Base-by-base conservation (phyloP, 2,113 vertebrate species). In the Coptodon bakossiorum region DNA sequence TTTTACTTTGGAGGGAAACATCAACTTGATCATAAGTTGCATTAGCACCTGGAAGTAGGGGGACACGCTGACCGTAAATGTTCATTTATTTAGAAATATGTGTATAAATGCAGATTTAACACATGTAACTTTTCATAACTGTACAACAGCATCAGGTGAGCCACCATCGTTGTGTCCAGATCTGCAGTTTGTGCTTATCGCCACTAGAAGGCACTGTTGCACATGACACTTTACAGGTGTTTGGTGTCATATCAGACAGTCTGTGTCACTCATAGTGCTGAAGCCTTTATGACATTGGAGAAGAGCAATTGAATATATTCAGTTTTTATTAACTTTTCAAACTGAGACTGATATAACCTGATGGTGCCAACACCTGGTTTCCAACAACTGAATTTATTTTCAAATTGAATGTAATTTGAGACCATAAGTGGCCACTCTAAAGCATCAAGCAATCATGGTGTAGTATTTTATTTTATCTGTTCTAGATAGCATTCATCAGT, bases 171-270 rank as follows among this genome's bases (percentile, higher is more conserved):
- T 5, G 14, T 3, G 38, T 4, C 10, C 3, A 6, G 4, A 7
- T 17, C 29, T 90, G 90, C 78, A 90, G 78, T 92, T 89, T 68
- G 27, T 54, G 8, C 16, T 36, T 19, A n/a, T 8, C 14, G 3
- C 91, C 93, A 94, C 90, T 89, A 90, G 86, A 80, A 86, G 89
- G 84, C 86, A 80, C 87, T 89, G 6, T 81, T 84, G 27, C 9
- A 56, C 84, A 68, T 24, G 10, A 38, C 24, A 81, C 78, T 22
- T 6, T 0, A n/a, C 24, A 73, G 59, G 83, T 71, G 88, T 76
- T 78, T 59, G 19, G 43, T 59, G 48, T 81, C 22, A 3, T 4
- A n/a, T 82, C n/a, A 76, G 73, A 45, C 34, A 5, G 54, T 45
- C 16, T 81, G 9, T 17, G n/a, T 13, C 12, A 8, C 19, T 38